Evolutionary conservation across 2,113 vertebrate species (phyloP), one percentile per base, ranked within the genome.

Genomic region (Hypomesus transpacificus): DNA sequence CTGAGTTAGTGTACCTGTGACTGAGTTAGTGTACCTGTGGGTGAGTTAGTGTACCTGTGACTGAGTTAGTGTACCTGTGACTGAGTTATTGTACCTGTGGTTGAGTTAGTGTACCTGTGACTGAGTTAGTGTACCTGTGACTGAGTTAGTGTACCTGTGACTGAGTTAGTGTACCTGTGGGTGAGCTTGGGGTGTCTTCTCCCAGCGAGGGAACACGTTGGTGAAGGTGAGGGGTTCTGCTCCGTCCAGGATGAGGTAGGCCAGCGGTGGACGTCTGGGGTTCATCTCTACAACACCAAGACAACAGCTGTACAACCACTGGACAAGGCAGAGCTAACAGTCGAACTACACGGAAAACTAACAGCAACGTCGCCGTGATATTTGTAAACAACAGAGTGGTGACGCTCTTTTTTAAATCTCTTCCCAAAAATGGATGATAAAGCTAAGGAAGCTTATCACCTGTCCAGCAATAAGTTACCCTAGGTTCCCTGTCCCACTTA

Each of bases 221-320:
- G 92, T 93, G 86, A 94, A 94, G 78, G 92, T 94, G 22, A 93
- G 77, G 71, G 93, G 93, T 75, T 93, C 93, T 0, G 66, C 70
- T 4, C 91, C 90, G 67, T 90, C 89, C 1, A 77, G 74, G 67
- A 93, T 84, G 60, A 93, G 84, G 81, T 94, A 94, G 3, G 90
- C 91, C 77, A 86, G 82, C 0, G 90, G 92, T 0, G 91, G 91
- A 17, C 92, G 85, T 74, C 82, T 87, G 0, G 89, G 86, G 77
- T 92, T 93, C 79, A 87, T 87, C 80, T 92, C 93, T 94, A 69
- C 18, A 68, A 64, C 57, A 75, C 50, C 31, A 2, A 2, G 18
- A 60, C 18, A 65, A 20, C 34, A 54, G 6, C 6, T 18, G 20
- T 26, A 51, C 17, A 1, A 70, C 26, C 1, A 1, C 3, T 5